A percentile compares a stretch with the other conserved stretches of the same genome.
Evolutionary conservation across 2,888 invertebrate species (phyloP).

Genomic region (Meloe dianella): DNA sequence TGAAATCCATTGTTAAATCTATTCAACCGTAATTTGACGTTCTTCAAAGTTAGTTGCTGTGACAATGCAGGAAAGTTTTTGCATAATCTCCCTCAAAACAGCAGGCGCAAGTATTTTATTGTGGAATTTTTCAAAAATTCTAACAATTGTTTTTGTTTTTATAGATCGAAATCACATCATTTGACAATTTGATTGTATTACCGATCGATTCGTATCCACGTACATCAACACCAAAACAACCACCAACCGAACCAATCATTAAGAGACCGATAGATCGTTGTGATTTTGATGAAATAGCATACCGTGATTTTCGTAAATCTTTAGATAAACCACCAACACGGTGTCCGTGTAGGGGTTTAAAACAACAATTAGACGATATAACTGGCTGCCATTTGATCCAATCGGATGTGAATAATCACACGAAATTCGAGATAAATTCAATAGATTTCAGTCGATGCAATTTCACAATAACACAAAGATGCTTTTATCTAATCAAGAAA

Average conservation of each 20-base stretch:
- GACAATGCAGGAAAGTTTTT: neutral
- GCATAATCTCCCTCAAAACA: neutral
- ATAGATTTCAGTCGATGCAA: neutral
- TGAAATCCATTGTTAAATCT: neutral
- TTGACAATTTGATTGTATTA: neutral
- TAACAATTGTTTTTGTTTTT: too few relatives aligned
- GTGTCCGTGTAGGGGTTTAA: neutral
- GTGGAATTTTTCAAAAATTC: neutral
- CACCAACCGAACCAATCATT: neutral
- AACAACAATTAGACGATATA: neutral
- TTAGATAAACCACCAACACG: neutral
- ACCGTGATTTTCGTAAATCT: neutral
- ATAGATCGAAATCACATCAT: neutral
- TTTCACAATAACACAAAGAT: neutral
- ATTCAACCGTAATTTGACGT: neutral
- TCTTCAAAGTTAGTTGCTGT: neutral
- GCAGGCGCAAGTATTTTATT: neutral
- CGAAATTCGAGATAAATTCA: neutral
- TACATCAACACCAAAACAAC: neutral
- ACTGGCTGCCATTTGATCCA: neutral
- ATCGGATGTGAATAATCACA: neutral
- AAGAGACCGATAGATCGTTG: neutral
- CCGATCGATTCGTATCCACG: neutral
- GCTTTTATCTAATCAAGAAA: neutral
- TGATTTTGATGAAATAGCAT: neutral